A percentile compares a stretch with the other conserved stretches of the same genome.
phyloP scores from a whole-genome alignment of 2,797 vertebrate species.

The Bradypus variegatus region DNA sequence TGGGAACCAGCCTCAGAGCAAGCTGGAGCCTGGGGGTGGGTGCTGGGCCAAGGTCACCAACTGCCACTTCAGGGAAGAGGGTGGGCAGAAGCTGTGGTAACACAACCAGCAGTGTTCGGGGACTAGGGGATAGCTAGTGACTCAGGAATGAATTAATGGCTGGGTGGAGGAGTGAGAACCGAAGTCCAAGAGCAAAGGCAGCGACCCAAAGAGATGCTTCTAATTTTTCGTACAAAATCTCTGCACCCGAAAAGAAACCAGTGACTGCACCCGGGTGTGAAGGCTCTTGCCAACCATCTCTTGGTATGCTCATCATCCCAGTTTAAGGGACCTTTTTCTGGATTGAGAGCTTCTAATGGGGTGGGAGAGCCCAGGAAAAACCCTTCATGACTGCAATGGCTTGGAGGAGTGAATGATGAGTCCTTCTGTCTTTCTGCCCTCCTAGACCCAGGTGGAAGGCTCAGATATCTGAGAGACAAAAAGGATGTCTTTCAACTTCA shows the following conservation, averaged over 20 bases:
- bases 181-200: conserved; percentile 60
- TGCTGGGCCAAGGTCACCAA: conserved; percentile 83
- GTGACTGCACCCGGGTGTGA: neutral
- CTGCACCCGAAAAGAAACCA: neutral
- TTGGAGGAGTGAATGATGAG: neutral
- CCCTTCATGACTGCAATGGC: too few relatives aligned
- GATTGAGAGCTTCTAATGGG: conserved; percentile 18
- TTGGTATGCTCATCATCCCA: neutral
- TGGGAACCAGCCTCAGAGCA: neutral
- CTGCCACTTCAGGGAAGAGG: conserved; percentile 98
- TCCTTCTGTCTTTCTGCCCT: neutral
- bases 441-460: conserved; percentile 5
- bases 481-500: conserved; percentile 30
- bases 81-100: conserved; percentile 94
- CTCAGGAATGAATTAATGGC: conserved; percentile 14
- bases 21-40: neutral
- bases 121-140: neutral
- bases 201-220: conserved; percentile 63
- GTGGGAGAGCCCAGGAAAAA: neutral
- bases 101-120: neutral
- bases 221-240: neutral
- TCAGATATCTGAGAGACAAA: conserved; percentile 52
- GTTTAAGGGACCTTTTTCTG: conserved; percentile 63
- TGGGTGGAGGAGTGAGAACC: neutral
- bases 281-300: neutral